Evolutionary conservation across 2,888 invertebrate species (phyloP), one percentile per base, ranked within the genome.

Genomic region (Epinotia ramella): DNA sequence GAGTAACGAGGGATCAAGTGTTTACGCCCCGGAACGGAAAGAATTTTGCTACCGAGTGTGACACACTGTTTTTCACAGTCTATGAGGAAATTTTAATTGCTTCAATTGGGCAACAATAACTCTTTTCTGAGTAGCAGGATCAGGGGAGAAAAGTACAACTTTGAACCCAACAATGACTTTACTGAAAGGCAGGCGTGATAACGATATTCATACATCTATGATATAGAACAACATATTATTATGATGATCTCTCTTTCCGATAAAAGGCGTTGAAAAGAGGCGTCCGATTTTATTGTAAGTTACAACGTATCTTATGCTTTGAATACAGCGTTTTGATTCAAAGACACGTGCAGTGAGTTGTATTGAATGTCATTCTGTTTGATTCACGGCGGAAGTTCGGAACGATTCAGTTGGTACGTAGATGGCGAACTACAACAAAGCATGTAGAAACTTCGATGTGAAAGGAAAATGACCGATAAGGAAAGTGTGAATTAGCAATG

Each of bases 381-480:
- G 77, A 78, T 77, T 75, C 73, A 78, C 77, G 74, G 75, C 72
- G 69, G 66, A 77, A 79, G 76, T 79, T 77, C 53, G 59, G 69
- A 67, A 69, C 65, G 77, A 73, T 76, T 72, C 57, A 73, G 73
- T 64, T 76, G 65, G 60, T 57, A 68, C 75, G 69, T 73, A 76
- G 75, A 76, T 75, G 63, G 73, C 57, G 18, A 60, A 59, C 56
- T 63, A 28, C 13, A 24, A 72, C 72, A 64, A 72, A 68, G 33
- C 59, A 49, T 33, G 5, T 73, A 49, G 20, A 46, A 59, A 73
- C 24, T 66, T 33, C 24, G 28, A 59, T 24, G 16, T 72, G 65
- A 64, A 65, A 65, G 57, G 72, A 72, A 65, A 65, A 72, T 72
- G 24, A 64, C 63, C 20, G 13, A 57, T 49, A 49, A 63, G 63